Percentiles rank a stretch among this genome's conserved stretches.
Evolutionary conservation across 2,888 invertebrate species (phyloP).

Genomic region (Eledone cirrhosa): DNA sequence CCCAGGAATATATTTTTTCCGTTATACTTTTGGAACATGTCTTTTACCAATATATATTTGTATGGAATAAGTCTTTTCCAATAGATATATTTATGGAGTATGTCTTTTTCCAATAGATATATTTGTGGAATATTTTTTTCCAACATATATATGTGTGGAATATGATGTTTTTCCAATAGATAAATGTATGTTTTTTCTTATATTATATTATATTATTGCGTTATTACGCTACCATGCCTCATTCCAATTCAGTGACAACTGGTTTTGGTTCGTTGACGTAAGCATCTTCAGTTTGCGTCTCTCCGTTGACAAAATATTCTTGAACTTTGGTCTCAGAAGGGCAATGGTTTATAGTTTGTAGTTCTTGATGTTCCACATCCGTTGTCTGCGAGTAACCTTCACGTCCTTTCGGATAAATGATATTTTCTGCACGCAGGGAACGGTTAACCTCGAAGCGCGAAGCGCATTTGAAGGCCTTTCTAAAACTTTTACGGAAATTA

Average conservation of each 20-base stretch:
- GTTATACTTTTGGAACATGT: too few relatives aligned
- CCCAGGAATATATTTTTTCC: too few relatives aligned
- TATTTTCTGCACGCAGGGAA: constrained; percentile 50
- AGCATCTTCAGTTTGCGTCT: constrained; percentile 3
- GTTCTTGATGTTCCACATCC: background rate
- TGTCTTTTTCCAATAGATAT: too few relatives aligned
- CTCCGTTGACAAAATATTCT: background rate
- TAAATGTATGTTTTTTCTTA: too few relatives aligned
- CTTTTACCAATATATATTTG: too few relatives aligned
- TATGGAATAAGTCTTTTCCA: too few relatives aligned
- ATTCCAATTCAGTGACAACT: background rate
- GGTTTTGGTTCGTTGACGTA: background rate
- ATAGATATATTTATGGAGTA: too few relatives aligned
- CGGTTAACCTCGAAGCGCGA: constrained; percentile 49
- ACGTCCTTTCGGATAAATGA: constrained; percentile 48
- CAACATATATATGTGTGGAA: background rate
- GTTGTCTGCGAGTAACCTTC: constrained; percentile 12
- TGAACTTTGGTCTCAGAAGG: background rate
- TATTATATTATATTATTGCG: background rate
- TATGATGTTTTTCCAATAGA: too few relatives aligned
- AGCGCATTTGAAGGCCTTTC: constrained; percentile 63
- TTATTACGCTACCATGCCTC: too few relatives aligned
- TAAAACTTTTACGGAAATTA: constrained; percentile 64
- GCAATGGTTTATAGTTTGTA: background rate
- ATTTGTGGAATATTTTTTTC: background rate